These are phyloP conservation scores for Zoanthus solanderi DNA, from an alignment of 92 coral and sea anemone genomes.

Conservation along the genomic window DNA sequence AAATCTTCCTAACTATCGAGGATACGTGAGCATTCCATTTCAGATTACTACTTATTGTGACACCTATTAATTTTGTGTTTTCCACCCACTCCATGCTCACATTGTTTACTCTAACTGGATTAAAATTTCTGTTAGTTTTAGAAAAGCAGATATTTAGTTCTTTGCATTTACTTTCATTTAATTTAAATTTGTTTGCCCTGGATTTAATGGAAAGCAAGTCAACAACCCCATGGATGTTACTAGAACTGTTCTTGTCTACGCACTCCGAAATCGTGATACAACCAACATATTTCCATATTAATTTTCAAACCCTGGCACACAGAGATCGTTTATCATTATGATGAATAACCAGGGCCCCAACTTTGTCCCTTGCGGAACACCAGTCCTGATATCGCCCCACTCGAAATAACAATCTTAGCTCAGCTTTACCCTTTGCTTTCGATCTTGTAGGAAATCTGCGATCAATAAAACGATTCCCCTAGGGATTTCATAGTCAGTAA, in stretches of 20 bases:
- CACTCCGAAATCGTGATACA: too few relatives aligned
- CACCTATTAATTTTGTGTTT: not conserved
- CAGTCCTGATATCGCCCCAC: not conserved
- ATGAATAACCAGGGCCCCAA: too few relatives aligned
- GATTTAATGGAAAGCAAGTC: too few relatives aligned
- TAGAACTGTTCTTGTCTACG: too few relatives aligned
- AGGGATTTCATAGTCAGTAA: too few relatives aligned
- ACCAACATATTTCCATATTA: too few relatives aligned
- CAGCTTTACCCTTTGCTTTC: not conserved
- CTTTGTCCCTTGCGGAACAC: not conserved
- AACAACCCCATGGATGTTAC: too few relatives aligned
- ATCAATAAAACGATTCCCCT: too few relatives aligned
- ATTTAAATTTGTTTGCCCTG: not conserved
- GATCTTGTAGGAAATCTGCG: not conserved
- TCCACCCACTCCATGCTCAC: too few relatives aligned
- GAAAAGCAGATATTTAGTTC: not conserved
- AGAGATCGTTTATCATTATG: too few relatives aligned
- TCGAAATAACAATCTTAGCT: slow-evolving; percentile 4
- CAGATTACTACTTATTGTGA: not conserved
- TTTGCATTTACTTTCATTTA: not conserved
- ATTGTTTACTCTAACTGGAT: not conserved
- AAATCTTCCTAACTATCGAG: not conserved
- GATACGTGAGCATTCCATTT: not conserved
- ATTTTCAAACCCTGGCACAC: too few relatives aligned
- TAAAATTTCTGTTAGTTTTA: not conserved